Evolutionary conservation across 2,797 vertebrate genomes (phyloP).

Genomic region (Clarias laeviceps): DNA sequence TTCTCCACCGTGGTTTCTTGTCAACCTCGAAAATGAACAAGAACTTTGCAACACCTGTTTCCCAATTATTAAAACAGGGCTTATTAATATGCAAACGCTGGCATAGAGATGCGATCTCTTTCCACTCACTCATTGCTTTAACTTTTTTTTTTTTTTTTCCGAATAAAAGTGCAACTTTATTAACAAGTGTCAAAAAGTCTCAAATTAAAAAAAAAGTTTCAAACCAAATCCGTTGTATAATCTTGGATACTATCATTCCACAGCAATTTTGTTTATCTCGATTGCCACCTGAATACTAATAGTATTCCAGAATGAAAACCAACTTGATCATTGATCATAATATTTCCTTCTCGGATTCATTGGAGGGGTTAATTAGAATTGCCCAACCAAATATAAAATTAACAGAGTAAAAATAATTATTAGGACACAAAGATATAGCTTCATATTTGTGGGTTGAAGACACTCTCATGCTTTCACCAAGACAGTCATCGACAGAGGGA

Average conservation of each 20-base stretch:
- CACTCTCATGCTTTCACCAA: not conserved
- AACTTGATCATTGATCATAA: constrained; percentile 49
- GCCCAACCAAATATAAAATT: constrained; percentile 63
- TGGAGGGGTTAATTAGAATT: constrained; percentile 56
- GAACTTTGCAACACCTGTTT: constrained; percentile 21
- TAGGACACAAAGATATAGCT: constrained; percentile 29
- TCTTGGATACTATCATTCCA: constrained; percentile 32
- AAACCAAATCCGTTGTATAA: not conserved
- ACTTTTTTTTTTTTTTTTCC: not conserved
- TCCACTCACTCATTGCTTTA: constrained; percentile 18
- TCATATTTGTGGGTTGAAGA: constrained; percentile 10
- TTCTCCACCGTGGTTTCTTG: constrained; percentile 3
- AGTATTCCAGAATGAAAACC: constrained; percentile 43
- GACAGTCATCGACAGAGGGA: not conserved
- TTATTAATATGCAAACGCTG: constrained; percentile 34
- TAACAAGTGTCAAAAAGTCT: constrained; percentile 1
- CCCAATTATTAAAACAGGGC: constrained; percentile 15
- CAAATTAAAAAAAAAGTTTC: not conserved
- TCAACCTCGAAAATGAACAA: constrained; percentile 22
- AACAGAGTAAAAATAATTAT: constrained; percentile 35
- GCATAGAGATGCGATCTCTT: not conserved
- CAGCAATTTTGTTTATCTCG: not conserved
- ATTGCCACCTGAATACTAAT: constrained; percentile 36
- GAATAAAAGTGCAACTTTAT: not conserved
- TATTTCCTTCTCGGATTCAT: constrained; percentile 51